Percentiles rank a stretch among this genome's conserved stretches.
Conservation (phyloP, 2,888 invertebrate species). For the Yponomeuta cagnagella region DNA sequence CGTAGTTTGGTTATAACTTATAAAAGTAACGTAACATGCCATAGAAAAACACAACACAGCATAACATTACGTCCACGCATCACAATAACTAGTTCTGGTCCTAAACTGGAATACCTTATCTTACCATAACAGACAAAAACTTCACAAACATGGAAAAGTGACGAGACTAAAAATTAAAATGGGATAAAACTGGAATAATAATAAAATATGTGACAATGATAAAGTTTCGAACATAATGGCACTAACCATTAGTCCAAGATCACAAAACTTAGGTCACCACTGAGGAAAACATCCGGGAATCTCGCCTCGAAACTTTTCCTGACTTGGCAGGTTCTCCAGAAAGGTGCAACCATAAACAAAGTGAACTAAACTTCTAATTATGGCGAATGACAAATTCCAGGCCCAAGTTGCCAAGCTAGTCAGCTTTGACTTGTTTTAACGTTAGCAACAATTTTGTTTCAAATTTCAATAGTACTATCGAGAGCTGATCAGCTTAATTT, state of each 20-base stretch:
- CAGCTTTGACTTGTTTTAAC: not conserved
- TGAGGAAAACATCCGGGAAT: conserved; percentile 45
- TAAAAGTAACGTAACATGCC: too few relatives aligned
- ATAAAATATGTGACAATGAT: conserved; percentile 33
- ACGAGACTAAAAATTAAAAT: too few relatives aligned
- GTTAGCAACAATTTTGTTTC: not conserved
- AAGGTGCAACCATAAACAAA: conserved; percentile 68
- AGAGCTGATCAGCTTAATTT: not conserved
- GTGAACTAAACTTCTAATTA: conserved; percentile 63
- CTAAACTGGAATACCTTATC: too few relatives aligned
- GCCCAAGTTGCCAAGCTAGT: not conserved
- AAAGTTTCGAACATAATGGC: conserved; percentile 46
- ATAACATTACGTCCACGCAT: too few relatives aligned
- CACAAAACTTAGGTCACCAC: conserved; percentile 44
- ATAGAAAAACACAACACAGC: too few relatives aligned
- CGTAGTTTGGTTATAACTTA: too few relatives aligned
- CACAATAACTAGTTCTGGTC: too few relatives aligned
- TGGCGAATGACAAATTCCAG: conserved; percentile 41
- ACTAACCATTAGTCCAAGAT: conserved; percentile 31
- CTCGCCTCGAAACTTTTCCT: conserved; percentile 23
- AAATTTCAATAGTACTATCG: not conserved
- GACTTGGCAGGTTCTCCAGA: conserved; percentile 52
- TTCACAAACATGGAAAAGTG: too few relatives aligned
- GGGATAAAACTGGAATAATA: not conserved
- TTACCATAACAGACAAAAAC: too few relatives aligned